These are phyloP conservation scores for Sturnus vulgaris DNA, from an alignment of 2,113 vertebrate species.

Conservation along the genomic window DNA sequence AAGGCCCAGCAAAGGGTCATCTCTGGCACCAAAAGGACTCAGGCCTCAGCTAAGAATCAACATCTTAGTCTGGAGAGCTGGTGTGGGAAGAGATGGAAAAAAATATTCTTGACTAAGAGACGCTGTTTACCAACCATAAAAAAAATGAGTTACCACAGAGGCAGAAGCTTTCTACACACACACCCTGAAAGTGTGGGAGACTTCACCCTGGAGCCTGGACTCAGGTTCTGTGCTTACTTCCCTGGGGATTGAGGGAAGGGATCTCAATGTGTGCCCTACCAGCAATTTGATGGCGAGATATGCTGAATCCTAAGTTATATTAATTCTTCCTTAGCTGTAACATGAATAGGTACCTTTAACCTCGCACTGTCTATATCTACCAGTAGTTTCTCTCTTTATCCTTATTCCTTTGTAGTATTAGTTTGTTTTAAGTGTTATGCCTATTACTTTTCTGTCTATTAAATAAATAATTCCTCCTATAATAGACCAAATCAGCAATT, in stretches of 20 bases:
- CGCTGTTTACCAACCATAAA: not conserved
- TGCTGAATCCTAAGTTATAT: not conserved
- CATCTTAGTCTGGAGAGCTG: not conserved
- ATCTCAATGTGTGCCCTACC: not conserved
- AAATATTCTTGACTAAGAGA: not conserved
- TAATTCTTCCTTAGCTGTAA: not conserved
- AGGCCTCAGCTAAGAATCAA: not conserved
- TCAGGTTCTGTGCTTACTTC: accelerated
- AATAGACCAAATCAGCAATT: accelerated
- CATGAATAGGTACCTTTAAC: not conserved
- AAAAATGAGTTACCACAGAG: no score
- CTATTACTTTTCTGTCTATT: not conserved
- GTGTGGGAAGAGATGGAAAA: not conserved
- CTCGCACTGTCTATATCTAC: no score
- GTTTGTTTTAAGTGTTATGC: not conserved
- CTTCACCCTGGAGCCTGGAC: not conserved
- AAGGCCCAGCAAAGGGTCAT: not conserved
- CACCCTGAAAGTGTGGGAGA: not conserved
- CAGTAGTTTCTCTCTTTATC: not conserved
- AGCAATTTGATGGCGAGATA: not conserved
- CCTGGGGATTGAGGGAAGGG: not conserved
- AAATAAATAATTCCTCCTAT: not conserved
- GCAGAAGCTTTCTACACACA: not conserved
- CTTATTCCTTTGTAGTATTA: not conserved
- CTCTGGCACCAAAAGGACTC: not conserved